These are phyloP conservation scores for Zeuzera pyrina DNA, from an alignment of 2,888 invertebrate species.

Conservation along the genomic window DNA sequence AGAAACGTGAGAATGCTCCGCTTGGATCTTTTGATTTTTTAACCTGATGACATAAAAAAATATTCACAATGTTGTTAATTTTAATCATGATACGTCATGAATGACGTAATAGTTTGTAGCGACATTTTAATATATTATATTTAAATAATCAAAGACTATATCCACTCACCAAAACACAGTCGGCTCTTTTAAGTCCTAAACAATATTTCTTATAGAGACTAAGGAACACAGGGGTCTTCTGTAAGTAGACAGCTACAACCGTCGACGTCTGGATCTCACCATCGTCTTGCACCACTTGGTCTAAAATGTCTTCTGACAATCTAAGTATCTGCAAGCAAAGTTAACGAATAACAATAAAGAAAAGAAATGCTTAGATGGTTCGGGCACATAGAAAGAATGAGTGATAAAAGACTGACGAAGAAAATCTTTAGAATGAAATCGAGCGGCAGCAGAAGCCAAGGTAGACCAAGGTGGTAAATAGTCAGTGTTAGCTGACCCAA, in stretches of 20 bases:
- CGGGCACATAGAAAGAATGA: too few relatives aligned
- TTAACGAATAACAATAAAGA: too few relatives aligned
- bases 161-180: slow-evolving; percentile 81
- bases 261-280: slow-evolving; percentile 80
- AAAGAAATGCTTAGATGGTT: too few relatives aligned
- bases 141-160: neutral
- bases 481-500: too few relatives aligned
- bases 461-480: too few relatives aligned
- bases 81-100: neutral
- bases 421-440: too few relatives aligned
- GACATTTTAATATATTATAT: neutral
- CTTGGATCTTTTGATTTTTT: slow-evolving; percentile 82
- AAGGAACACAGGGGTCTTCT: slow-evolving; percentile 81
- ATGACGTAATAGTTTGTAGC: neutral
- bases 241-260: slow-evolving; percentile 79
- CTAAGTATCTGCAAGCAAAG: slow-evolving; percentile 70
- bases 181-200: slow-evolving; percentile 87
- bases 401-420: too few relatives aligned
- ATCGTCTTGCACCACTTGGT: slow-evolving; percentile 81
- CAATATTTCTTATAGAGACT: slow-evolving; percentile 87
- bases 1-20: slow-evolving; percentile 84
- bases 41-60: slow-evolving; percentile 42
- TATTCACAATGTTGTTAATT: neutral
- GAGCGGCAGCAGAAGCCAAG: too few relatives aligned
- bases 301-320: slow-evolving; percentile 86